Conservation (phyloP, 1,140 invertebrate genomes). For the Cherax quadricarinatus region DNA sequence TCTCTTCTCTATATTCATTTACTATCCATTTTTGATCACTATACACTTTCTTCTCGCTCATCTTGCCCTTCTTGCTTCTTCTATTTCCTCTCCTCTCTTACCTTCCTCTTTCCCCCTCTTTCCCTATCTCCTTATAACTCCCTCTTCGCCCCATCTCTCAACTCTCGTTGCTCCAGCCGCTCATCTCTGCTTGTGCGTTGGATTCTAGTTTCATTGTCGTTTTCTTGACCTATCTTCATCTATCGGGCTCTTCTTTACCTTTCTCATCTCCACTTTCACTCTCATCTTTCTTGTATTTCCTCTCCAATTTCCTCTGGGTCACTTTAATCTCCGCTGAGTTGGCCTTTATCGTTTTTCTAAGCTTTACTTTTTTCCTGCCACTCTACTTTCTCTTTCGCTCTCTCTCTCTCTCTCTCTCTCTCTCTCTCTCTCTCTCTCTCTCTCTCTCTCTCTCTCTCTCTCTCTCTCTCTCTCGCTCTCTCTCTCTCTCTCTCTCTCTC, state of each 20-base stretch:
- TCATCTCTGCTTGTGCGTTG: too few species aligned
- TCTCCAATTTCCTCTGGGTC: slow-evolving; percentile 48
- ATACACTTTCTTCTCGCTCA: too few species aligned
- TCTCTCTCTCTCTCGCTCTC: too few species aligned
- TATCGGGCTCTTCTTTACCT: not conserved
- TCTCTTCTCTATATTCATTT: too few species aligned
- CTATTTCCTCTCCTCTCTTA: not conserved
- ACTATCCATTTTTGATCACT: too few species aligned
- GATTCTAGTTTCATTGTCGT: not conserved
- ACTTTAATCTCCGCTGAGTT: slow-evolving; percentile 49
- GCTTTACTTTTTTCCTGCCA: not conserved
- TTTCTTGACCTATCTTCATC: not conserved
- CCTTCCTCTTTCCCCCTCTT: not conserved
- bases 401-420: slow-evolving; percentile 36
- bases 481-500: too few species aligned
- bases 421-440: slow-evolving; percentile 11
- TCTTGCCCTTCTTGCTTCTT: too few species aligned
- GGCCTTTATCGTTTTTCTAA: not conserved
- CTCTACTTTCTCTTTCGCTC: not conserved
- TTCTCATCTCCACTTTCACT: slow-evolving; percentile 14
- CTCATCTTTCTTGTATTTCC: slow-evolving; percentile 38
- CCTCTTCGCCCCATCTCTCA: not conserved
- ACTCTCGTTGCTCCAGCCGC: not conserved
- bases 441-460: not conserved
- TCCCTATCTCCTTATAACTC: not conserved